These are phyloP conservation scores for Carabus problematicus DNA, from an alignment of 2,888 invertebrate species.

Conservation along the genomic window DNA sequence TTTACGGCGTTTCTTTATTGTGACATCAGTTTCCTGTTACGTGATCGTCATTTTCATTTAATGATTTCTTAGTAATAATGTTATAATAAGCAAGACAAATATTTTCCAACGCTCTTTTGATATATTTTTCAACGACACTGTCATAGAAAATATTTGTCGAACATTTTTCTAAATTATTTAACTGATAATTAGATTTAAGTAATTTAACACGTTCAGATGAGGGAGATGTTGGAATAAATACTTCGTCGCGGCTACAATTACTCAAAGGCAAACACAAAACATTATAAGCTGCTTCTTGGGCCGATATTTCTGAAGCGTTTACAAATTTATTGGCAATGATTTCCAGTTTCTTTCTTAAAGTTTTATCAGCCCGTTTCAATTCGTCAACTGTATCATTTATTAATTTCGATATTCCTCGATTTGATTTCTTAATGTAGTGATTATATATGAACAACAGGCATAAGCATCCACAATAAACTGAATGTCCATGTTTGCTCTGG, in stretches of 20 bases:
- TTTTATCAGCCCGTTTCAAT: background rate
- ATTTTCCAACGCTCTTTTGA: background rate
- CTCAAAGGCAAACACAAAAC: background rate
- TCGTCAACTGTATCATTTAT: slow-evolving; percentile 44
- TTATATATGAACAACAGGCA: slow-evolving; percentile 52
- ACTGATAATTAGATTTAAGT: background rate
- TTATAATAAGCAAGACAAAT: background rate
- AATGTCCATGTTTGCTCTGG: slow-evolving; percentile 53
- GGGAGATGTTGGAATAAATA: background rate
- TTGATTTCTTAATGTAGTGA: slow-evolving; percentile 48
- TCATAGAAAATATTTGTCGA: slow-evolving; percentile 1
- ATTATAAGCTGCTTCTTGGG: slow-evolving; percentile 11
- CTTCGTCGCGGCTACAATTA: background rate
- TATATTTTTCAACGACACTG: background rate
- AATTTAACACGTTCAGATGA: background rate
- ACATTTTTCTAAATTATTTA: slow-evolving; percentile 3
- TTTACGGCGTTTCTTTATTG: background rate
- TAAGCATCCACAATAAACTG: slow-evolving; percentile 53
- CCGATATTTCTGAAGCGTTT: slow-evolving; percentile 6
- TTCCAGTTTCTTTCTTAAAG: background rate
- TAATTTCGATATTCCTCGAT: slow-evolving; percentile 44
- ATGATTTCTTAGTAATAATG: no score
- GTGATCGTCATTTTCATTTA: background rate
- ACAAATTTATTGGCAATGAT: slow-evolving; percentile 11
- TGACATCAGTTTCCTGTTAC: background rate